These are phyloP conservation scores for Halesus radiatus DNA, from an alignment of 1,140 invertebrate species.

Conservation along the genomic window DNA sequence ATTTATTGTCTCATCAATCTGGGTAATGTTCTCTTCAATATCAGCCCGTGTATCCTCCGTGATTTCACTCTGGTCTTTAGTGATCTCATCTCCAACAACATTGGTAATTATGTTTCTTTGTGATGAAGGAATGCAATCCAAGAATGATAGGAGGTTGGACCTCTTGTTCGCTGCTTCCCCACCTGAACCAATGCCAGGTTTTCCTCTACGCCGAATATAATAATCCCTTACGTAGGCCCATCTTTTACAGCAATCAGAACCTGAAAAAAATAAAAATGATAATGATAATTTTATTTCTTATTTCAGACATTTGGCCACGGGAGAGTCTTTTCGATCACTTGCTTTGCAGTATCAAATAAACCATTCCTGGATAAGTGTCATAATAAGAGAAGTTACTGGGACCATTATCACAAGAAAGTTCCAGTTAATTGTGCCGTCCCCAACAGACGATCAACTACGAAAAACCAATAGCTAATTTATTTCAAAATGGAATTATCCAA, in stretches of 20 bases:
- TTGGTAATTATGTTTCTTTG: conserved; percentile 48
- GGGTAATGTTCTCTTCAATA: conserved; percentile 31
- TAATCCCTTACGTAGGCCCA: conserved; percentile 52
- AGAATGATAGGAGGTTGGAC: conserved; percentile 48
- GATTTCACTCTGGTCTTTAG: conserved; percentile 5
- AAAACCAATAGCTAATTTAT: conserved; percentile 41
- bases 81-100: too few species aligned
- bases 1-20: neutral
- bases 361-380: conserved; percentile 11
- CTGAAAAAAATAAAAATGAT: conserved; percentile 41
- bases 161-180: conserved; percentile 48
- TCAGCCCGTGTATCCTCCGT: conserved; percentile 40
- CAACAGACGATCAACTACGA: conserved; percentile 11
- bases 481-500: conserved; percentile 67
- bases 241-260: conserved; percentile 51
- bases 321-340: conserved; percentile 19
- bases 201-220: conserved; percentile 52
- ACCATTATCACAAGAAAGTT: conserved; percentile 12
- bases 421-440: conserved; percentile 10
- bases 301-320: conserved; percentile 9
- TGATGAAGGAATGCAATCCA: conserved; percentile 48
- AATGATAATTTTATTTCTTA: conserved; percentile 22
- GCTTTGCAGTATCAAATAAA: conserved; percentile 24
- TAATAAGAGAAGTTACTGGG: neutral
- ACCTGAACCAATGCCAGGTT: too few species aligned